Percentiles rank a stretch among this genome's conserved stretches.
Evolutionary conservation across 2,113 vertebrate species (phyloP).

Genomic region (Apeltes quadracus): DNA sequence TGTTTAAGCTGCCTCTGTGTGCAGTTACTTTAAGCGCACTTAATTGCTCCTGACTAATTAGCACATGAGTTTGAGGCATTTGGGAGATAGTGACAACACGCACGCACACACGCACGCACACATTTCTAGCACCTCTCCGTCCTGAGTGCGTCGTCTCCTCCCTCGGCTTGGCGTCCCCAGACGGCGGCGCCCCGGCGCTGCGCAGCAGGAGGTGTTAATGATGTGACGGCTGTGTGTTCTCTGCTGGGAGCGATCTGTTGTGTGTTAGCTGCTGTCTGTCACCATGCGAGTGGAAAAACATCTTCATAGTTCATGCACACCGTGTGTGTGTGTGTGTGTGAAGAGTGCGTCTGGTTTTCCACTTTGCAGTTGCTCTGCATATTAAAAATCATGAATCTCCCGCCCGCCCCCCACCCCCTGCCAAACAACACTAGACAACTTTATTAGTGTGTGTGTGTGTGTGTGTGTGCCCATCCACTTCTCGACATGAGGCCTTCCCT

Average conservation of each 20-base stretch:
- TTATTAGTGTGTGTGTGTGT: slow-evolving; percentile 24
- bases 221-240: slow-evolving; percentile 71
- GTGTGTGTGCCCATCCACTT: slow-evolving; percentile 16
- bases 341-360: slow-evolving; percentile 53
- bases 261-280: slow-evolving; percentile 73
- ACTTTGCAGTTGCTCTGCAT: slow-evolving; percentile 64
- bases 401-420: not conserved
- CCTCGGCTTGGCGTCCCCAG: slow-evolving; percentile 57
- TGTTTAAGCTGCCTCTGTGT: slow-evolving; percentile 49
- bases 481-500: slow-evolving; percentile 4
- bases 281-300: slow-evolving; percentile 63
- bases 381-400: slow-evolving; percentile 73
- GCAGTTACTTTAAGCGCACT: slow-evolving; percentile 66
- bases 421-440: slow-evolving; percentile 60
- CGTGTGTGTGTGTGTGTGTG: slow-evolving; percentile 26
- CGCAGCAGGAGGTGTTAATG: slow-evolving; percentile 77
- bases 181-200: slow-evolving; percentile 48
- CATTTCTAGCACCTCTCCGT: slow-evolving; percentile 40
- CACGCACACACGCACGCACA: slow-evolving; percentile 34
- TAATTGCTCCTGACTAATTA: slow-evolving; percentile 78
- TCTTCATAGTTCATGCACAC: slow-evolving; percentile 51
- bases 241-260: slow-evolving; percentile 72
- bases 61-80: slow-evolving; percentile 68
- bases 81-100: slow-evolving; percentile 34
- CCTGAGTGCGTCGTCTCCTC: slow-evolving; percentile 55